Conservation (phyloP, 2,888 invertebrate species). For the Synanthedon vespiformis region DNA sequence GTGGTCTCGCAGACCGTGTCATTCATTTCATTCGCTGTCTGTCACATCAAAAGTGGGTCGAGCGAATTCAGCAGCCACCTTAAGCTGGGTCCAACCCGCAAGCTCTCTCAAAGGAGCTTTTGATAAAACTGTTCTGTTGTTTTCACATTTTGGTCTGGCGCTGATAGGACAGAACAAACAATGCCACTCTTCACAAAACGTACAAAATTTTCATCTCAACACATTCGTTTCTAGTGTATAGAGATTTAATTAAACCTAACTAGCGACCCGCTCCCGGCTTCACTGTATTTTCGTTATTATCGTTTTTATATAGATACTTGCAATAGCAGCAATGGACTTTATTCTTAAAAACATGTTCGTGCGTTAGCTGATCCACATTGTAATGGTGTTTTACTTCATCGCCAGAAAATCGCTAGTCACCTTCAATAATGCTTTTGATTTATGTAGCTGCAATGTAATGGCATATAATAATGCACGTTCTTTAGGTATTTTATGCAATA, state of each 20-base stretch:
- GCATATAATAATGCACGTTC: constrained; percentile 10
- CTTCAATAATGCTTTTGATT: constrained; percentile 14
- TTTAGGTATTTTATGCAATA: no score
- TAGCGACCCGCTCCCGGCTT: no score
- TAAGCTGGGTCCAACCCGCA: constrained; percentile 2
- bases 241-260: no score
- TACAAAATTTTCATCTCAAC: no score
- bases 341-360: neutral
- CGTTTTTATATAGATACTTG: no score
- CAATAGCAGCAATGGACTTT: neutral
- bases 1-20: constrained; percentile 1
- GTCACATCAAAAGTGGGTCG: constrained; percentile 3
- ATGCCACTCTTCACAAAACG: no score
- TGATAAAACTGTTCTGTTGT: constrained; percentile 1
- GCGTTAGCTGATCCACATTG: neutral
- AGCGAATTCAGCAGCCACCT: constrained; percentile 1
- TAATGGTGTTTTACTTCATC: neutral
- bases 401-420: constrained; percentile 15
- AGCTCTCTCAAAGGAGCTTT: constrained; percentile 2
- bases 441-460: constrained; percentile 15
- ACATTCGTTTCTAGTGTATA: no score
- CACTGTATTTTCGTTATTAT: no score
- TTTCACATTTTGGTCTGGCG: neutral
- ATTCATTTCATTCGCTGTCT: constrained; percentile 2
- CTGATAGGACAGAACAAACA: neutral